Evolutionary conservation across 1,140 invertebrate species (phyloP).

Genomic region (Caenorhabditis briggsae): DNA sequence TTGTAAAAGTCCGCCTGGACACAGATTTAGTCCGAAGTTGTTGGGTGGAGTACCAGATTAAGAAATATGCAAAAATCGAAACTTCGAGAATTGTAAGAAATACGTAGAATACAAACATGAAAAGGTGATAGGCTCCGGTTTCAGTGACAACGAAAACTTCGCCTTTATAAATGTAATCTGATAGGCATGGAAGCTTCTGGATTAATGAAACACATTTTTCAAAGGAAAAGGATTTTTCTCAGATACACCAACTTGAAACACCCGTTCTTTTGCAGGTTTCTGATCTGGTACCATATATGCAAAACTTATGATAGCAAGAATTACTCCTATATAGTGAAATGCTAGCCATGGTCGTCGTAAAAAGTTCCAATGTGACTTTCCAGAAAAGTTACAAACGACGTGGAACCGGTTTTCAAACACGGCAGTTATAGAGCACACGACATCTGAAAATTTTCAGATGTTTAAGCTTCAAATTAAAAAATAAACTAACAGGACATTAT

Average conservation of each 20-base stretch:
- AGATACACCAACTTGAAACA: background rate
- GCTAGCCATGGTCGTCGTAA: background rate
- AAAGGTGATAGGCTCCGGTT: too few species aligned
- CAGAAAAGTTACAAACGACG: background rate
- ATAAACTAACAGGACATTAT: too few species aligned
- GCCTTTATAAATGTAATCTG: too few species aligned
- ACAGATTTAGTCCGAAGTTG: background rate
- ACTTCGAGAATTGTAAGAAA: too few species aligned
- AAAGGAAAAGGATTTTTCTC: background rate
- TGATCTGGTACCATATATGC: background rate
- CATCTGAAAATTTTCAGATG: background rate
- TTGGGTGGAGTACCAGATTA: background rate
- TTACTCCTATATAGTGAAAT: background rate
- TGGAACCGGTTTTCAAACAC: slow-evolving; percentile 31
- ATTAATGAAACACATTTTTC: too few species aligned
- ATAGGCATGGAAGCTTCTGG: background rate
- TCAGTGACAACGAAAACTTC: too few species aligned
- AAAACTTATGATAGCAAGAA: background rate
- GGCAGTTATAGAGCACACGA: background rate
- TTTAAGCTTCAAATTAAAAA: too few species aligned
- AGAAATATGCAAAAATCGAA: background rate
- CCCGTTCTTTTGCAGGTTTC: background rate
- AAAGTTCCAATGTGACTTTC: background rate
- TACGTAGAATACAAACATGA: too few species aligned
- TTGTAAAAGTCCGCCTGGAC: background rate